A percentile compares a stretch with the other conserved stretches of the same genome.
Evolutionary conservation across 1,140 invertebrate species (phyloP).

Genomic region (Wasmannia auropunctata): DNA sequence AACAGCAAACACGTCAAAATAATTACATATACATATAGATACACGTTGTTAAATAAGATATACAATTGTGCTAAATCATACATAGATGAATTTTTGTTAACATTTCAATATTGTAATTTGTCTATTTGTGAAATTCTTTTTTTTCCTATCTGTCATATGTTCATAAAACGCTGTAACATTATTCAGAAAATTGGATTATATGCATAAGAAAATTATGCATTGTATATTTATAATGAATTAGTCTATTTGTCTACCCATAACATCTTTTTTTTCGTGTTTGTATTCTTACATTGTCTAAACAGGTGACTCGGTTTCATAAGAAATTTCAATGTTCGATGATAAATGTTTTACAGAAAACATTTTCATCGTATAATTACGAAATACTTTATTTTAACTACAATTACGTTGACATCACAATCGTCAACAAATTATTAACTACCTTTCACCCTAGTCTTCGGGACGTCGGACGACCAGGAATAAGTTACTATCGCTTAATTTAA

Average conservation of each 20-base stretch:
- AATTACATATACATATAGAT: neutral
- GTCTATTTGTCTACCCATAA: conserved; percentile 26
- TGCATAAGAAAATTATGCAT: conserved; percentile 41
- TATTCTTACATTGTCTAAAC: neutral
- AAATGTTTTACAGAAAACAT: conserved; percentile 20
- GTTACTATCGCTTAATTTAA: conserved; percentile 3
- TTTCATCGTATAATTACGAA: conserved; percentile 14
- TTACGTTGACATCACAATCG: neutral
- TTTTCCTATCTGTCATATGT: conserved; percentile 16
- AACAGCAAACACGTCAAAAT: conserved; percentile 47
- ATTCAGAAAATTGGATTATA: conserved; percentile 46
- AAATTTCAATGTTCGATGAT: conserved; percentile 2
- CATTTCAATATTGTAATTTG: conserved; percentile 47
- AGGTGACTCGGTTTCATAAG: neutral
- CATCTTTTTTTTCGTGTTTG: neutral
- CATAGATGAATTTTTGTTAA: conserved; percentile 36
- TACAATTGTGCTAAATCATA: conserved; percentile 64
- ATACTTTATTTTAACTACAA: conserved; percentile 1
- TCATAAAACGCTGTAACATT: conserved; percentile 26
- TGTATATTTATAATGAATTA: conserved; percentile 29
- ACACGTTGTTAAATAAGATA: conserved; percentile 50
- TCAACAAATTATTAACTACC: conserved; percentile 2
- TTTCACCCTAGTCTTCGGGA: neutral
- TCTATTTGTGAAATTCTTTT: conserved; percentile 56
- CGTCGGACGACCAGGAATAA: neutral